Base-by-base conservation (phyloP, 2,113 vertebrate species). In the Chionomys nivalis region DNA sequence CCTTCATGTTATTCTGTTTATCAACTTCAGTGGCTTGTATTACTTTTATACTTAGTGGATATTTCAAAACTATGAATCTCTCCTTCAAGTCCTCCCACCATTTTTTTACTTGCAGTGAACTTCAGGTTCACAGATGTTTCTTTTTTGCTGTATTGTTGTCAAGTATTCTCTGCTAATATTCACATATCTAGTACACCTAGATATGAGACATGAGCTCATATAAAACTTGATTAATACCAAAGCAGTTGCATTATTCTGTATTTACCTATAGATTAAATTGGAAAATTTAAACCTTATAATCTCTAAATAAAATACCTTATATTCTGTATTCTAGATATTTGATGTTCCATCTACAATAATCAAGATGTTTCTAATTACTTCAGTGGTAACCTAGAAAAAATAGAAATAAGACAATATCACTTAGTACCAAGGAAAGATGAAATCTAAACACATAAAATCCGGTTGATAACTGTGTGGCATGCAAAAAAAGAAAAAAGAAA, bases 361-460 rank as follows among this genome's bases (percentile, higher is more conserved):
- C 61, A 93, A 78, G 63, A n/a, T 79, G 2, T 68, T 78, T 78
- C 65, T 85, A 95, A 88, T 42, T 85, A 63, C 66, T 9, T 94
- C 49, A 94, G 33, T 2, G 66, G 7, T 76, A 7, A 68, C 4
- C 42, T 31, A 76, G 36, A 86, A 47, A 66, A 88, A 55, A 61
- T 28, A 75, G 23, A 81, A 81, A 82, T 0, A 73, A 83, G 63
- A 42, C 33, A 81, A 65, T 28, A 49, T 76, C 39, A 86, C 63
- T 42, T 12, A 65, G 10, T 58, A 61, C 47, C 31, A 66, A 72
- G 77, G 55, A 85, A 90, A 73, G 31, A 12, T 91, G 42, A 79
- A 88, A 49, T 77, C n/a, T 2, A 17, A 7, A 90, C 52, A 14
- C 24, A 28, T 52, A 28, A 1, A 5, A 7, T 44, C 26, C 13